Evolutionary conservation across 1,140 invertebrate genomes (phyloP).

Genomic region (Aphelenchoides besseyi): DNA sequence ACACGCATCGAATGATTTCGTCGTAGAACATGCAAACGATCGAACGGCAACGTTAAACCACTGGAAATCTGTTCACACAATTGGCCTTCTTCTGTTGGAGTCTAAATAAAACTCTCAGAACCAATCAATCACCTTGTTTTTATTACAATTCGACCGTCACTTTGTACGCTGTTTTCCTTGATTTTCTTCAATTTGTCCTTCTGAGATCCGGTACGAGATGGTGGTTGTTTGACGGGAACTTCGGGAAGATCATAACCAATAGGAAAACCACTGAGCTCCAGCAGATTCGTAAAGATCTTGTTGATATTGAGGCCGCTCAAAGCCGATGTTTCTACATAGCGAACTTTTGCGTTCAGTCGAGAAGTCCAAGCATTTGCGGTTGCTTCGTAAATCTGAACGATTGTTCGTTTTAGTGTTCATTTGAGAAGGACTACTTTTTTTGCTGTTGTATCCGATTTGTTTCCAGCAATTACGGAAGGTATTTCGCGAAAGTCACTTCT

Average conservation of each 20-base stretch:
- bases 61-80: slow-evolving; percentile 32
- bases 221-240: neutral
- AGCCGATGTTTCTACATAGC: slow-evolving; percentile 46
- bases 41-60: slow-evolving; percentile 26
- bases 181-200: slow-evolving; percentile 33
- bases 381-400: slow-evolving; percentile 48
- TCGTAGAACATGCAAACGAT: slow-evolving; percentile 29
- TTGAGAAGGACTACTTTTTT: slow-evolving; percentile 37
- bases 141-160: neutral
- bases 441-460: slow-evolving; percentile 38
- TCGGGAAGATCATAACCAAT: slow-evolving; percentile 14
- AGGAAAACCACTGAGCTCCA: slow-evolving; percentile 49
- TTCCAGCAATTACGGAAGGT: slow-evolving; percentile 50
- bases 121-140: neutral
- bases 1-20: slow-evolving; percentile 48
- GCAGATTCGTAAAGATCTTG: slow-evolving; percentile 39
- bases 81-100: slow-evolving; percentile 8
- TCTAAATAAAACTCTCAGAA: slow-evolving; percentile 14
- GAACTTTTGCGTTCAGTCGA: slow-evolving; percentile 42
- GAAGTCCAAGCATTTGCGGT: slow-evolving; percentile 51
- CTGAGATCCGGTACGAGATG: slow-evolving; percentile 17
- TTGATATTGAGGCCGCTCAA: slow-evolving; percentile 33
- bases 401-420: neutral
- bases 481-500: slow-evolving; percentile 36
- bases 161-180: slow-evolving; percentile 21